Conservation (phyloP, 2,113 vertebrate genomes). For the Aspidoscelis tigris region DNA sequence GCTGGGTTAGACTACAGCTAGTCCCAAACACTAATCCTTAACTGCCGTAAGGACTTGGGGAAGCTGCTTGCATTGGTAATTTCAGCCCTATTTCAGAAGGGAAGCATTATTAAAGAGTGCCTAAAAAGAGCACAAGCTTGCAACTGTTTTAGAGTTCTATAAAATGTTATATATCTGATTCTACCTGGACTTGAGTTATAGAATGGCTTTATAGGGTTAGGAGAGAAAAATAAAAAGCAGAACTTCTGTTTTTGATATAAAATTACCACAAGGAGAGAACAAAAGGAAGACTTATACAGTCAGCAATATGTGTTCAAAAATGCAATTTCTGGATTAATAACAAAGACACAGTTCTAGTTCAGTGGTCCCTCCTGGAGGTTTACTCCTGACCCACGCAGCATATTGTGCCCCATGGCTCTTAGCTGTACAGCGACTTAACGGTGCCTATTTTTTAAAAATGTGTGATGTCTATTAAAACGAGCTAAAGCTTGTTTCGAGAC, state of each 20-base stretch:
- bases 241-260: constrained; percentile 63
- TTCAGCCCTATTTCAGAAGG: constrained; percentile 41
- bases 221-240: constrained; percentile 24
- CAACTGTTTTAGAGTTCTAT: constrained; percentile 43
- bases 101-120: constrained; percentile 34
- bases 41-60: constrained; percentile 59
- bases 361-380: constrained; percentile 76
- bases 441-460: constrained; percentile 72
- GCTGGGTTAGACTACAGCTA: constrained; percentile 42
- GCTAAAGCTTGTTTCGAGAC: constrained; percentile 62
- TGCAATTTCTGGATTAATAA: constrained; percentile 87
- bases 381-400: constrained; percentile 79
- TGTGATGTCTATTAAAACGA: constrained; percentile 78
- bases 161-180: not conserved
- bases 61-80: constrained; percentile 54
- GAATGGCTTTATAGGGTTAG: constrained; percentile 56
- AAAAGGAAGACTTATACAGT: constrained; percentile 70
- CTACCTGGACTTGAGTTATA: constrained; percentile 37
- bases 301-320: constrained; percentile 81
- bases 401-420: constrained; percentile 84
- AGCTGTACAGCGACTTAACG: constrained; percentile 72
- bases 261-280: constrained; percentile 61
- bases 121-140: not conserved
- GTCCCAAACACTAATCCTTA: constrained; percentile 59
- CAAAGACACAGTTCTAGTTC: constrained; percentile 75